These are phyloP conservation scores for Phrixothrix hirtus DNA, from an alignment of 2,888 invertebrate species.

Conservation along the genomic window DNA sequence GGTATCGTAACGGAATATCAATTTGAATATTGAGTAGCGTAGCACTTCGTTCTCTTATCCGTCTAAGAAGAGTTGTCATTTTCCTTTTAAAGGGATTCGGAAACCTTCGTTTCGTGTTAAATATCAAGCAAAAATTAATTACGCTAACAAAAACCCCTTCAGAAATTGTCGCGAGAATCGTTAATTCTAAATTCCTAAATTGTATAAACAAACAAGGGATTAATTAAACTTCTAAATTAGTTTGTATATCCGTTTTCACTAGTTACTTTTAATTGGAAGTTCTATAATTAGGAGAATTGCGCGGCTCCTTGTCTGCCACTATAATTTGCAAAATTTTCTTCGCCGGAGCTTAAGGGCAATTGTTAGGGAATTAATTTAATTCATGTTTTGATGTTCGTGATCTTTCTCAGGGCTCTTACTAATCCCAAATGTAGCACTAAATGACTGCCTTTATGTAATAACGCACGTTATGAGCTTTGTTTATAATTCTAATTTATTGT, in stretches of 20 bases:
- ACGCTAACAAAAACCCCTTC: not conserved
- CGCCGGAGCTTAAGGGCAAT: constrained; percentile 18
- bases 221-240: constrained; percentile 41
- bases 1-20: constrained; percentile 31
- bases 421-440: constrained; percentile 1
- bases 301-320: constrained; percentile 33
- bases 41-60: constrained; percentile 21
- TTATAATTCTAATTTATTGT: not conserved
- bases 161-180: too few relatives aligned
- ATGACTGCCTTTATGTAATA: not conserved
- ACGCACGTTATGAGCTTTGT: not conserved
- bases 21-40: constrained; percentile 30
- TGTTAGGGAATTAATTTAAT: constrained; percentile 5
- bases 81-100: constrained; percentile 11
- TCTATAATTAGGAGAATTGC: constrained; percentile 41
- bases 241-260: constrained; percentile 40
- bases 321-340: constrained; percentile 33
- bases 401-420: not conserved
- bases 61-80: constrained; percentile 20
- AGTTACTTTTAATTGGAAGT: constrained; percentile 42
- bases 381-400: constrained; percentile 5
- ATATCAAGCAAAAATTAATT: not conserved
- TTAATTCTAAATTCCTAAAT: constrained; percentile 21
- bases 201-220: constrained; percentile 34
- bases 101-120: not conserved